phyloP scores from a whole-genome alignment of 2,797 vertebrate genomes.

The Geotrypetes seraphini region DNA sequence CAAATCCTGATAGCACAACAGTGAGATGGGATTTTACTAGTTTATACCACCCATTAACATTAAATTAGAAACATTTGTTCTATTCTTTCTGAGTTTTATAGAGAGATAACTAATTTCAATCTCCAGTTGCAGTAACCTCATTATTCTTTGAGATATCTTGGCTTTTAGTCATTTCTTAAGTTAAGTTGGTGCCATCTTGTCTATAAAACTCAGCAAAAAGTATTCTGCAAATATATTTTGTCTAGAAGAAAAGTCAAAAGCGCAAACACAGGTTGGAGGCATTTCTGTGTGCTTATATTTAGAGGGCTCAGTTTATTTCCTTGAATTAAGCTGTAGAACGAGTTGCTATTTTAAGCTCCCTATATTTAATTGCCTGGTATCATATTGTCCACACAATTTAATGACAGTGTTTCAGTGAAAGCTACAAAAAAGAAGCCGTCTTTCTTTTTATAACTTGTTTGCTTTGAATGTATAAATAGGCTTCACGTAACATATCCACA shows the following conservation, averaged over 20 bases:
- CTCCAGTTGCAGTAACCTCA: slow-evolving; percentile 34
- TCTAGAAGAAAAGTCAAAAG: slow-evolving; percentile 31
- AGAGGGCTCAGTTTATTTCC: slow-evolving; percentile 22
- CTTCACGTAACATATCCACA: too few species aligned
- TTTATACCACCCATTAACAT: slow-evolving; percentile 27
- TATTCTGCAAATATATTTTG: slow-evolving; percentile 9
- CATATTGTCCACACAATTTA: too few species aligned
- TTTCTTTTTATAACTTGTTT: too few species aligned
- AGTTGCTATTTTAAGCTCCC: too few species aligned
- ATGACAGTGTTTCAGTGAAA: too few species aligned
- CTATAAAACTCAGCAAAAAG: slow-evolving; percentile 25
- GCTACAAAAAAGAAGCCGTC: too few species aligned
- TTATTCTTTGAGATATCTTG: slow-evolving; percentile 44
- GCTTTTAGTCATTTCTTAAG: slow-evolving; percentile 24
- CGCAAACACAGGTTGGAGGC: slow-evolving; percentile 6
- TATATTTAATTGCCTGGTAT: too few species aligned
- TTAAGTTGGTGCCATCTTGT: slow-evolving; percentile 44
- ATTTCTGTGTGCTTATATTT: slow-evolving; percentile 10
- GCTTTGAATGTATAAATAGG: too few species aligned
- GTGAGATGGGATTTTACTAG: slow-evolving; percentile 19
- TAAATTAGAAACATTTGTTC: slow-evolving; percentile 28
- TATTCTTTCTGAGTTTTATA: slow-evolving; percentile 3
- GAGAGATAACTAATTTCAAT: slow-evolving; percentile 29
- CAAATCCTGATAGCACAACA: slow-evolving; percentile 14
- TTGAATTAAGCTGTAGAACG: too few species aligned